Conservation (phyloP, 1,140 invertebrate species). For the Heliconius hewitsoni region DNA sequence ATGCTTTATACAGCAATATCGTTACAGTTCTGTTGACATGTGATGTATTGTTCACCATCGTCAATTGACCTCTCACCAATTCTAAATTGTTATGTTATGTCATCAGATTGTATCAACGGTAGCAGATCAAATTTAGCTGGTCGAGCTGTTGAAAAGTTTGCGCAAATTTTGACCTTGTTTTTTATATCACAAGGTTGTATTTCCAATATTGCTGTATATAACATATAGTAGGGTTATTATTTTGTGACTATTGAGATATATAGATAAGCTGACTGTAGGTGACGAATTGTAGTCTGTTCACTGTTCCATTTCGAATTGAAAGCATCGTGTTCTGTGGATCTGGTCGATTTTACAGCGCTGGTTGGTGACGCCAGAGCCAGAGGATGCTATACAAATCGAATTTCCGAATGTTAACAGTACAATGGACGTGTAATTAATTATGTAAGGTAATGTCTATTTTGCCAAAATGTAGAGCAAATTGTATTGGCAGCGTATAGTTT, state of each 20-base stretch:
- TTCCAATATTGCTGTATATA: conserved; percentile 31
- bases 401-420: conserved; percentile 3
- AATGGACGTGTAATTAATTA: background rate
- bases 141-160: conserved; percentile 11
- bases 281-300: conserved; percentile 72
- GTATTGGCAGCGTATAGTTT: background rate
- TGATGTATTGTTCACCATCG: conserved; percentile 57
- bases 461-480: background rate
- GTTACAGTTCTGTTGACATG: conserved; percentile 64
- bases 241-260: conserved; percentile 69
- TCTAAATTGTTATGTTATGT: conserved; percentile 24
- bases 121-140: conserved; percentile 50
- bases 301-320: conserved; percentile 57
- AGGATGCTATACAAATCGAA: conserved; percentile 29
- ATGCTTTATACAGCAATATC: conserved; percentile 67
- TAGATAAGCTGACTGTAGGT: conserved; percentile 65
- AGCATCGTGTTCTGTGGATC: conserved; percentile 16
- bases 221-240: conserved; percentile 52
- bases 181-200: conserved; percentile 34
- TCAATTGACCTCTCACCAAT: conserved; percentile 40
- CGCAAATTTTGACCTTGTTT: conserved; percentile 28
- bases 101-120: conserved; percentile 24
- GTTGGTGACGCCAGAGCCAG: background rate
- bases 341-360: conserved; percentile 22
- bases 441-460: background rate